Base-by-base conservation (phyloP, 2,888 invertebrate species). In the Papilio protenor region DNA sequence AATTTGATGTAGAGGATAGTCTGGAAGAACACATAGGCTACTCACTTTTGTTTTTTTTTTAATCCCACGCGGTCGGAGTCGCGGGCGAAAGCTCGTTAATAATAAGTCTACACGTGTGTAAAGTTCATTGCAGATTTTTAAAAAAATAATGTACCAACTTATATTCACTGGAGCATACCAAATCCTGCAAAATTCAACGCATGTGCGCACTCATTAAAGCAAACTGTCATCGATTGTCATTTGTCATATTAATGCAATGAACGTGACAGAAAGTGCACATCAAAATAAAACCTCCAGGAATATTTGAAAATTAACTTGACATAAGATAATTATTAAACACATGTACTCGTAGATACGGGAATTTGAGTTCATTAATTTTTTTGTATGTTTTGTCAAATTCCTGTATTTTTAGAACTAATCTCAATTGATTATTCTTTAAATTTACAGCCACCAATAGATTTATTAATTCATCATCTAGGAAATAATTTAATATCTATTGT, bases 211-310 rank as follows among this genome's bases (percentile, higher is more conserved):
- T 66, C 66, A 27, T 66, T 66, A 66, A 66, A 45, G 66, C n/a
- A 66, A 64, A 40, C 45, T 66, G 66, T 66, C 66, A 66, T 66
- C 66, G 12, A 66, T 66, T 66, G 66, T 66, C 66, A 66, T 66
- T 66, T 66, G 66, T 66, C 66, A 66, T 45, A 66, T 66, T 66
- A 74, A 45, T 21, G 61, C 6, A 47, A 45, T 47, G 57, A 49
- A 64, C 40, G 45, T 59, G 33, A 40, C 64, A 21, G 11, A 40
- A 61, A 14, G 23, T 49, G 18, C 6, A 8, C 18, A 18, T 8
- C 45, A 69, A 69, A 45, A n/a, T 27, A 27, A 27, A 27, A 61
- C 4, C 0, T 16, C 16, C 14, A 27, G 14, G 27, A 12, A 59
- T 40, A 40, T n/a, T 40, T 40, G 11, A 40, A 66, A 66, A 66